Percentiles rank a stretch among this genome's conserved stretches.
Conservation (phyloP, 2,888 invertebrate genomes). For the Lottia scabra region DNA sequence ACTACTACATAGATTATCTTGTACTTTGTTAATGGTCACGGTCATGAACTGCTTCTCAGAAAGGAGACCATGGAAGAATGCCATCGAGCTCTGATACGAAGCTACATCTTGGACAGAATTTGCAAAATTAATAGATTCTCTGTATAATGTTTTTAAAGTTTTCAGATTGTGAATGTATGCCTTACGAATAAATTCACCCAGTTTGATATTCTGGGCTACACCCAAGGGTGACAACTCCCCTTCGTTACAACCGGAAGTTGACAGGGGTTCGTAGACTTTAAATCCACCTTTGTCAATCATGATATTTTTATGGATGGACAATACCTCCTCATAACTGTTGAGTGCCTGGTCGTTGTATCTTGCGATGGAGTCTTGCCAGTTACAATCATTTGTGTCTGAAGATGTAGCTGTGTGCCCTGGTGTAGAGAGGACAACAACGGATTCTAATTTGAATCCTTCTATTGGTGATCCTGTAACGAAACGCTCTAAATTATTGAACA, state of each 20-base stretch:
- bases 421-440: background rate
- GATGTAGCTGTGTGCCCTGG: background rate
- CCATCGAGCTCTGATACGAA: conserved; percentile 33
- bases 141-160: background rate
- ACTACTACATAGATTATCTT: conserved; percentile 29
- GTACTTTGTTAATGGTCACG: conserved; percentile 32
- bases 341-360: background rate
- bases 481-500: background rate
- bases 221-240: conserved; percentile 14
- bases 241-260: conserved; percentile 3
- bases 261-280: conserved; percentile 11
- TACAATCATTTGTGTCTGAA: background rate
- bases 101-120: conserved; percentile 12
- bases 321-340: background rate
- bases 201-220: conserved; percentile 10
- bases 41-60: conserved; percentile 41
- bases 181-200: conserved; percentile 18
- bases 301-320: conserved; percentile 16
- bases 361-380: background rate
- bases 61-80: conserved; percentile 43
- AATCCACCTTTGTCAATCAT: conserved; percentile 15
- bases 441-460: background rate
- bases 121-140: background rate
- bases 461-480: background rate
- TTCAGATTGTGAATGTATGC: conserved; percentile 13